These are phyloP conservation scores for Pantelozetes paolii DNA, from an alignment of 2,888 invertebrate genomes.

Conservation along the genomic window DNA sequence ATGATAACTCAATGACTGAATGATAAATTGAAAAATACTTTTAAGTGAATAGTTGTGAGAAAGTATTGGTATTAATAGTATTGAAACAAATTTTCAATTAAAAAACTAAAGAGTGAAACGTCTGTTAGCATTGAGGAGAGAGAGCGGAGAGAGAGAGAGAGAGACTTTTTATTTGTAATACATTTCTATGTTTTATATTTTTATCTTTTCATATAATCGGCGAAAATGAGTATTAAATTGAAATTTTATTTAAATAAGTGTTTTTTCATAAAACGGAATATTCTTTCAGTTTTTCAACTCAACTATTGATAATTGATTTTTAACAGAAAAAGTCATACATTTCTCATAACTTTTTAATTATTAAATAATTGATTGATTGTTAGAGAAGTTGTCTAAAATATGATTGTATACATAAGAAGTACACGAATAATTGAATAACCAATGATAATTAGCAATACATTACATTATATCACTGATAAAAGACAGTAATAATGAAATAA, in stretches of 20 bases:
- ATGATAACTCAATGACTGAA: not conserved
- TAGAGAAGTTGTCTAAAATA: too few relatives aligned
- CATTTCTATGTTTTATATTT: not conserved
- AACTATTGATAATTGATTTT: not conserved
- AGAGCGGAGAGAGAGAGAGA: not conserved
- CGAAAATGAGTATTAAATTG: slow-evolving; percentile 1
- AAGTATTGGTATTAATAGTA: not conserved
- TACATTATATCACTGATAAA: not conserved
- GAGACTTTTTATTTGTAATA: not conserved
- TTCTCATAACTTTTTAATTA: not conserved
- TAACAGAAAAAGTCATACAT: not conserved
- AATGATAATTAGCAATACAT: too few relatives aligned
- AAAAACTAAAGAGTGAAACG: not conserved
- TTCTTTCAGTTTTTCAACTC: not conserved
- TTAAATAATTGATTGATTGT: too few relatives aligned
- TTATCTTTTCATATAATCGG: not conserved
- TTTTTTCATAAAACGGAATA: slow-evolving; percentile 5
- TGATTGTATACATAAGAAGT: too few relatives aligned
- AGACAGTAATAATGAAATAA: not conserved
- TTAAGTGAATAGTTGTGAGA: too few relatives aligned
- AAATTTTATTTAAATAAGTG: slow-evolving; percentile 9
- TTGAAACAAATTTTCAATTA: not conserved
- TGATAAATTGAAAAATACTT: slow-evolving; percentile 31
- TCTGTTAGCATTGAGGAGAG: not conserved
- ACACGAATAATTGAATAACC: not conserved